phyloP scores from a whole-genome alignment of 2,888 invertebrate genomes.

The Nomada goodeniana region DNA sequence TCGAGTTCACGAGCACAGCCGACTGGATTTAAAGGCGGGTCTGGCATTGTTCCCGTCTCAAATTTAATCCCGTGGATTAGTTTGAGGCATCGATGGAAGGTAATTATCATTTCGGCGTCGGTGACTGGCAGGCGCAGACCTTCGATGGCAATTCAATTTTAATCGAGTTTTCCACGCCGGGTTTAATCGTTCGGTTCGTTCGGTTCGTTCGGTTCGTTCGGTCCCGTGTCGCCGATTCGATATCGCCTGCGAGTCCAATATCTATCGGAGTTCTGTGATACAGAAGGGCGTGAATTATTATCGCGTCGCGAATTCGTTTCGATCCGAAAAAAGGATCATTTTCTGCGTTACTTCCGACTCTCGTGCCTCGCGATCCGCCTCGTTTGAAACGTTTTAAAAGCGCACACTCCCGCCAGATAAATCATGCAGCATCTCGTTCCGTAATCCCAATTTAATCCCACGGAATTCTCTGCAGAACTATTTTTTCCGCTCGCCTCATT shows the following conservation, averaged over 20 bases:
- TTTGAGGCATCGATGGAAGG: conserved; percentile 32
- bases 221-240: conserved; percentile 36
- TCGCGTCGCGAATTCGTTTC: neutral
- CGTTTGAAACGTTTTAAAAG: conserved; percentile 24
- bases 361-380: neutral
- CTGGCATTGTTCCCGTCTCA: conserved; percentile 28
- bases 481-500: conserved; percentile 51
- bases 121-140: conserved; percentile 49
- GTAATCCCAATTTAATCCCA: conserved; percentile 57
- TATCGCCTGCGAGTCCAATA: conserved; percentile 32
- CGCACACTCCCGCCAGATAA: conserved; percentile 39
- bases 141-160: conserved; percentile 63
- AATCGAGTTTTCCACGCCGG: conserved; percentile 51
- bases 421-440: conserved; percentile 45
- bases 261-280: neutral
- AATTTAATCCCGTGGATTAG: conserved; percentile 59
- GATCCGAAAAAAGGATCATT: neutral
- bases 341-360: neutral
- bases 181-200: conserved; percentile 44
- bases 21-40: conserved; percentile 21
- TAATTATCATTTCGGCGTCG: conserved; percentile 56
- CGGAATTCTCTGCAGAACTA: conserved; percentile 49
- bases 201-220: conserved; percentile 38
- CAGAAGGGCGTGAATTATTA: neutral
- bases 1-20: conserved; percentile 3